Evolutionary conservation across 1,140 invertebrate species (phyloP).

Genomic region (Plutomurus gul): DNA sequence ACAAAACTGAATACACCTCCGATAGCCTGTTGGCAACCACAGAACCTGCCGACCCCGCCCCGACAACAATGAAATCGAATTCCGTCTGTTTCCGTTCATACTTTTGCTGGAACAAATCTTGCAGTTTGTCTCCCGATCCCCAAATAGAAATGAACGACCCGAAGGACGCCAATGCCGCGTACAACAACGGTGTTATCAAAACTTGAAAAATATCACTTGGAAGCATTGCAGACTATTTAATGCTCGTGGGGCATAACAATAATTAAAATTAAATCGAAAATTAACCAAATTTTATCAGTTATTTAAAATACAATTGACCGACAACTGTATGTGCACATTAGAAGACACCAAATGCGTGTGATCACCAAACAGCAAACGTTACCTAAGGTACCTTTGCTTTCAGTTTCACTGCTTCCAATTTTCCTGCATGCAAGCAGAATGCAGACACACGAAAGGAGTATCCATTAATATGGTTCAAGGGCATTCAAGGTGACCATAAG

Average conservation of each 20-base stretch:
- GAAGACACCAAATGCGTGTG: too few species aligned
- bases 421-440: too few species aligned
- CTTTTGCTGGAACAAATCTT: not conserved
- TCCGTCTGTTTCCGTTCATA: not conserved
- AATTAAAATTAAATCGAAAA: too few species aligned
- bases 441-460: too few species aligned
- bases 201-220: not conserved
- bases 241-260: not conserved
- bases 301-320: too few species aligned
- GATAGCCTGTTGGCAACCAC: conserved; percentile 29
- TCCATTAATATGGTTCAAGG: too few species aligned
- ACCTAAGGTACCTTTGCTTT: too few species aligned
- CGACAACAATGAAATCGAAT: conserved; percentile 35
- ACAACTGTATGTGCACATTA: not conserved
- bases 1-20: not conserved
- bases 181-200: not conserved
- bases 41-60: not conserved
- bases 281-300: too few species aligned
- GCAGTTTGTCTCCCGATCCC: not conserved
- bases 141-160: not conserved
- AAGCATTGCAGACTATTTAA: not conserved
- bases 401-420: too few species aligned
- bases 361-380: too few species aligned
- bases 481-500: too few species aligned
- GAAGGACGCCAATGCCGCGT: not conserved